Percentiles rank a stretch among this genome's conserved stretches.
Evolutionary conservation across 2,797 vertebrate species (phyloP).

Genomic region (Tangara arthus): DNA sequence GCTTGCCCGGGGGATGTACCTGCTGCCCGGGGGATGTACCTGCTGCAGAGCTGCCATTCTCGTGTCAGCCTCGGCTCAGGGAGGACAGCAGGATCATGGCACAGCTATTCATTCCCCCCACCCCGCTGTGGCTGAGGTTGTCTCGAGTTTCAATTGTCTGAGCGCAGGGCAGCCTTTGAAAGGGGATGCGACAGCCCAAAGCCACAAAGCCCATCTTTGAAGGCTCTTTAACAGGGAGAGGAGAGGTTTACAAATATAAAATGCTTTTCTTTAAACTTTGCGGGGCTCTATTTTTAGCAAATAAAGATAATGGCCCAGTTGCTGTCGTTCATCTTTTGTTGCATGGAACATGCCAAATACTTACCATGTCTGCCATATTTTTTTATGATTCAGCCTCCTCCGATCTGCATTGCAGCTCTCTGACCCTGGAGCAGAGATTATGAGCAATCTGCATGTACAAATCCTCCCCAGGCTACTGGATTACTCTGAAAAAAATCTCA

Average conservation of each 20-base stretch:
- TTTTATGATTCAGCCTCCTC: slow-evolving; percentile 44
- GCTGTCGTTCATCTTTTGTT: slow-evolving; percentile 70
- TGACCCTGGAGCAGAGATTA: neutral
- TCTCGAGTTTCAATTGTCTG: slow-evolving; percentile 55
- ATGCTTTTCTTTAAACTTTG: slow-evolving; percentile 51
- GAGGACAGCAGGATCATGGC: neutral
- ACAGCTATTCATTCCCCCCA: neutral
- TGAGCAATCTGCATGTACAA: neutral
- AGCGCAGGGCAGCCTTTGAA: slow-evolving; percentile 20
- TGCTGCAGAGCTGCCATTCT: neutral
- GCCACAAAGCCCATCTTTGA: slow-evolving; percentile 14
- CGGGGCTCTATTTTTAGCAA: slow-evolving; percentile 60
- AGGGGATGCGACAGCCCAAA: slow-evolving; percentile 1
- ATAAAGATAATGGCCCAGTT: slow-evolving; percentile 69
- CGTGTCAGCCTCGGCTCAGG: neutral
- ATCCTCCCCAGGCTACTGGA: neutral
- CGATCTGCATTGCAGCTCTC: neutral
- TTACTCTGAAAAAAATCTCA: neutral
- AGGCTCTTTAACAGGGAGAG: slow-evolving; percentile 1
- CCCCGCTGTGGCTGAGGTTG: neutral
- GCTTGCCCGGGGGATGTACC: neutral
- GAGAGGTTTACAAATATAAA: slow-evolving; percentile 43
- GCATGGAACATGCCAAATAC: slow-evolving; percentile 59
- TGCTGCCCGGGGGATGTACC: neutral
- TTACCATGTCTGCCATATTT: slow-evolving; percentile 62